These are phyloP conservation scores for Pampusana beccarii DNA, from an alignment of 2,113 vertebrate species.

Conservation along the genomic window DNA sequence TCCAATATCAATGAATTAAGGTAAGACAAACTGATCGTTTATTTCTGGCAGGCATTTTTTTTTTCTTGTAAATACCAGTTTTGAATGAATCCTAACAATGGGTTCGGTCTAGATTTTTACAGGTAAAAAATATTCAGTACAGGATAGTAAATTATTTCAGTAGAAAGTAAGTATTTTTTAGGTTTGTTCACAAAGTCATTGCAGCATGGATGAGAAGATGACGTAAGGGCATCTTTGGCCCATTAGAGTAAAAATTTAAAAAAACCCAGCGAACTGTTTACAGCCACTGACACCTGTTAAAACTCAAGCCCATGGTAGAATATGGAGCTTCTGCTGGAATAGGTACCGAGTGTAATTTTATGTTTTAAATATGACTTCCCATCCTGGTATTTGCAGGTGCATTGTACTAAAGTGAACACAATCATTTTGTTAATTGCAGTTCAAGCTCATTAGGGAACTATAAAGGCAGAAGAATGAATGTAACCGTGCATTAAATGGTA, in stretches of 20 bases:
- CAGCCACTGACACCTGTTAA: slow-evolving; percentile 26
- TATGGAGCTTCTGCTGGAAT: slow-evolving; percentile 43
- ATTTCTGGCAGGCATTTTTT: background rate
- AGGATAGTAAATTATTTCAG: background rate
- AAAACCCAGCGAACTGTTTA: background rate
- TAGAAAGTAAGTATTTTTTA: background rate
- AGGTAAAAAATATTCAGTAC: background rate
- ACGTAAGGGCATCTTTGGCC: background rate
- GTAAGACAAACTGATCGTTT: background rate
- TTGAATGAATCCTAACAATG: background rate
- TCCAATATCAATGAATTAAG: background rate
- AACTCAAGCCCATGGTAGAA: slow-evolving; percentile 5
- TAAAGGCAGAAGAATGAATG: slow-evolving; percentile 73
- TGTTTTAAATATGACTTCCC: slow-evolving; percentile 41
- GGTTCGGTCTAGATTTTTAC: background rate
- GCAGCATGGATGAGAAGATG: background rate
- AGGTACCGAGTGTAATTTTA: background rate
- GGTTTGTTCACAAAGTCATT: background rate
- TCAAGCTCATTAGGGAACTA: slow-evolving; percentile 72
- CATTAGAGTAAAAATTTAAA: background rate
- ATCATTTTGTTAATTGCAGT: slow-evolving; percentile 74
- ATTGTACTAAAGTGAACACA: slow-evolving; percentile 62
- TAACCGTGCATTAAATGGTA: slow-evolving; percentile 70
- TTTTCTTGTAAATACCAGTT: background rate
- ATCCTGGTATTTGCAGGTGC: slow-evolving; percentile 69